Evolutionary conservation across 1,140 invertebrate genomes (phyloP).

Genomic region (Cotesia glomerata): DNA sequence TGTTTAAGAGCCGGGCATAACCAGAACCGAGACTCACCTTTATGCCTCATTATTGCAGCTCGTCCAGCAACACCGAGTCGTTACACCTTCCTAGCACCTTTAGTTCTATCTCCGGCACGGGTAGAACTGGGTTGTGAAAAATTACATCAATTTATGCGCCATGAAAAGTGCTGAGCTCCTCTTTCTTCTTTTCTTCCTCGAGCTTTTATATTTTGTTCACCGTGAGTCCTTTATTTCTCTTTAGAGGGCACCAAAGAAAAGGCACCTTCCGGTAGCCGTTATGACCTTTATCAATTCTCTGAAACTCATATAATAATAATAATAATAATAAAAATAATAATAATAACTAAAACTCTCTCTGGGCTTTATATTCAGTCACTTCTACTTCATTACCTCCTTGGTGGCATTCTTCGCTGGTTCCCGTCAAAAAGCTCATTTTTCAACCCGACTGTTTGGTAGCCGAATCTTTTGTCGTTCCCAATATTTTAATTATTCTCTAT

Average conservation of each 20-base stretch:
- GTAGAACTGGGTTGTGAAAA: slow-evolving; percentile 39
- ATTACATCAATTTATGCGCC: slow-evolving; percentile 52
- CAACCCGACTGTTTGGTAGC: too few relatives aligned
- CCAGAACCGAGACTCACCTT: slow-evolving; percentile 44
- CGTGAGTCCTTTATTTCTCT: slow-evolving; percentile 1
- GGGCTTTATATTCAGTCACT: too few relatives aligned
- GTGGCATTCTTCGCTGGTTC: too few relatives aligned
- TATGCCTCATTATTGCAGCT: slow-evolving; percentile 4
- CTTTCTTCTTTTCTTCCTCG: background rate
- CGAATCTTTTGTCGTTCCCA: too few relatives aligned
- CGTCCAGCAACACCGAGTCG: background rate
- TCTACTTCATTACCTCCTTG: too few relatives aligned
- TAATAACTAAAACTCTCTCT: background rate
- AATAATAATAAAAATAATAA: too few relatives aligned
- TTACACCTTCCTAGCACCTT: slow-evolving; percentile 24
- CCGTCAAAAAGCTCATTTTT: too few relatives aligned
- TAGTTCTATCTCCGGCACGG: slow-evolving; percentile 32
- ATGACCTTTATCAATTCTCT: slow-evolving; percentile 22
- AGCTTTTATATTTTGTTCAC: too few relatives aligned
- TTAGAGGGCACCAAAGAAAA: background rate
- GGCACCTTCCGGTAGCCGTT: slow-evolving; percentile 22
- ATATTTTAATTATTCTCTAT: too few relatives aligned
- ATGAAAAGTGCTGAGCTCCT: slow-evolving; percentile 19
- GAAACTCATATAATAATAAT: background rate
- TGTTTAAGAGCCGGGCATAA: slow-evolving; percentile 43